Evolutionary conservation across 2,113 vertebrate genomes (phyloP).

Genomic region (Anolis carolinensis): DNA sequence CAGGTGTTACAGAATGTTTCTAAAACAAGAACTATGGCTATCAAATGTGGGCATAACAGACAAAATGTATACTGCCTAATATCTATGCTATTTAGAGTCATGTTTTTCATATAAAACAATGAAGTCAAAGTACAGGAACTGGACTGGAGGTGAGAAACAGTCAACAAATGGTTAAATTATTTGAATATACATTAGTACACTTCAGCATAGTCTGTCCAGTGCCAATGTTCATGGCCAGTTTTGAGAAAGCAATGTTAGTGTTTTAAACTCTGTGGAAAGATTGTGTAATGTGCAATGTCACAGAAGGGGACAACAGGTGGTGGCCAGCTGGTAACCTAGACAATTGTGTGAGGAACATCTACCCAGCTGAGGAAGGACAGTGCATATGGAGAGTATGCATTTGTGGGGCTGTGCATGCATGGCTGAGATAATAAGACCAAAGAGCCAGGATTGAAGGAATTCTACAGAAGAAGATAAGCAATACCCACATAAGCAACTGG

Average conservation of each 20-base stretch:
- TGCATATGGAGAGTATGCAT: not conserved
- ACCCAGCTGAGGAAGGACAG: not conserved
- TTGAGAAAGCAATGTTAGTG: not conserved
- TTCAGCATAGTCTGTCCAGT: not conserved
- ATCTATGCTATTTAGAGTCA: no score
- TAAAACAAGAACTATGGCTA: no score
- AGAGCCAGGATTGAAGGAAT: not conserved
- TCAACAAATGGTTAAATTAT: not conserved
- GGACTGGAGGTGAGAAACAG: not conserved
- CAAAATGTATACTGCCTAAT: not conserved
- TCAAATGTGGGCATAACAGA: not conserved
- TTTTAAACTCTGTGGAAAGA: not conserved
- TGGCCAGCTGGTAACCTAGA: slow-evolving; percentile 16
- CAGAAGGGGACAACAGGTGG: slow-evolving; percentile 16
- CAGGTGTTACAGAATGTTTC: no score
- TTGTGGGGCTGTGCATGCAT: not conserved
- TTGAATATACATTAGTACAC: not conserved
- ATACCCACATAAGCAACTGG: not conserved
- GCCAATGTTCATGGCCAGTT: not conserved
- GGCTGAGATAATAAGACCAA: not conserved
- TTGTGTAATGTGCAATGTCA: slow-evolving; percentile 15
- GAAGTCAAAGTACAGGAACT: not conserved
- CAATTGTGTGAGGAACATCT: slow-evolving; percentile 9
- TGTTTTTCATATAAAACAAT: not conserved
- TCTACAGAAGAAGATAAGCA: not conserved